Base-by-base conservation (phyloP, 2,113 vertebrate species). In the Halcyon malimbica region DNA sequence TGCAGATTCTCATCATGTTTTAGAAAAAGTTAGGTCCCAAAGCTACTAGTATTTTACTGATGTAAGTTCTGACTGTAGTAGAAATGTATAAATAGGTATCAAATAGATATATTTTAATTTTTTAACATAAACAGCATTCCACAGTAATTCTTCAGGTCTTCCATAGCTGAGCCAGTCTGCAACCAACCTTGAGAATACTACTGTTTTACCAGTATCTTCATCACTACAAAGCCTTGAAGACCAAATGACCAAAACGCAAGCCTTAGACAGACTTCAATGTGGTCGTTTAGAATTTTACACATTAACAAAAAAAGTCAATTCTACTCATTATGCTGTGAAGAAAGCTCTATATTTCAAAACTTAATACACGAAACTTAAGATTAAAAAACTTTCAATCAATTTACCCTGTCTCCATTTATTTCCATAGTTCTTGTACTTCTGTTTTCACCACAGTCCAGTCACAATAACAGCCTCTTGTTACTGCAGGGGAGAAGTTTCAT, bases 321-420 rank as follows among this genome's bases (percentile, higher is more conserved):
- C 37, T 83, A 42, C 13, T 74, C 13, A 44, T 73, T 48, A 80
- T 69, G 77, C 89, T 96, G 74, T 95, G 93, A 96, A 96, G 57
- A 92, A 62, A 87, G 33, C 33, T 94, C 48, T 93, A 2, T 87
- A 87, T 76, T 94, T 82, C 74, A 89, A 68, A 89, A 79, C 7
- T 15, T 67, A 86, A 21, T 48, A 73, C 1, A 0, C 89, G 77
- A 84, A 89, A 84, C 2, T 54, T 67, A 37, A 64, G 26, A 84
- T 91, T 63, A 89, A 96, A 87, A 53, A 28, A 5, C 8, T 81
- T 59, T 77, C 42, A 74, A 42, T 89, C 84, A 83, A 69, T 51
- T 86, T 86, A 73, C 26, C 35, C 5, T 63, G 6, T 73, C 56
- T 94, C 42, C 13, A 5, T 56, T 86, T 94, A 37, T 76, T 90